phyloP scores from a whole-genome alignment of 1,140 invertebrate genomes.

The Acromyrmex charruanus region DNA sequence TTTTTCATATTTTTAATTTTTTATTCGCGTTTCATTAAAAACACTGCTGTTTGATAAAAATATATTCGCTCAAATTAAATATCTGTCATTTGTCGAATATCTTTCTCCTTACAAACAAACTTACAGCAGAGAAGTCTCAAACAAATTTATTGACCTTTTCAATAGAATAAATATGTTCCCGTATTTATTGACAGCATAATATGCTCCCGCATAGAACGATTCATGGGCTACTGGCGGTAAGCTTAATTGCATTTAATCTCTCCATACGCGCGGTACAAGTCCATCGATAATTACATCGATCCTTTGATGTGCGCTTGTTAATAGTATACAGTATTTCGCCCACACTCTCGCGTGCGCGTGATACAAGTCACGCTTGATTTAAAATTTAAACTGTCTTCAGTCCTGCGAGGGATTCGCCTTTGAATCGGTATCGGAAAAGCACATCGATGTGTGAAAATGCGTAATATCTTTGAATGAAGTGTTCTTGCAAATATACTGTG shows the following conservation, averaged over 20 bases:
- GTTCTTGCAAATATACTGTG: background rate
- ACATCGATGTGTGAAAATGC: conserved; percentile 19
- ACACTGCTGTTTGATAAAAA: background rate
- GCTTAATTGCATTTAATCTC: conserved; percentile 52
- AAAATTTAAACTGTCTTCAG: conserved; percentile 36
- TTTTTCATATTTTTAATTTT: background rate
- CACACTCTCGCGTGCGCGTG: background rate
- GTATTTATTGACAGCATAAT: conserved; percentile 29
- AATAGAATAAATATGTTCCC: conserved; percentile 17
- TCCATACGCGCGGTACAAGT: conserved; percentile 34
- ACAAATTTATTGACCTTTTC: conserved; percentile 10
- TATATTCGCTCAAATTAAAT: background rate
- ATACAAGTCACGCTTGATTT: conserved; percentile 13
- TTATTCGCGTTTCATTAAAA: background rate
- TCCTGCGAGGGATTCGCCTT: background rate
- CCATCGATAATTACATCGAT: conserved; percentile 40
- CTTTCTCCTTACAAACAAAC: background rate
- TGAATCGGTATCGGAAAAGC: background rate
- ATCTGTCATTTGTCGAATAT: background rate
- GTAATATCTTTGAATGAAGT: conserved; percentile 17
- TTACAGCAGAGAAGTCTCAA: background rate
- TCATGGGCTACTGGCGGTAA: conserved; percentile 16
- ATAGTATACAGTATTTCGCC: conserved; percentile 2
- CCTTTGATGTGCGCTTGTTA: conserved; percentile 18
- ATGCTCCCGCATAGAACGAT: conserved; percentile 13